Evolutionary conservation across 1,140 invertebrate species (phyloP).

Genomic region (Zaprionus africanus): DNA sequence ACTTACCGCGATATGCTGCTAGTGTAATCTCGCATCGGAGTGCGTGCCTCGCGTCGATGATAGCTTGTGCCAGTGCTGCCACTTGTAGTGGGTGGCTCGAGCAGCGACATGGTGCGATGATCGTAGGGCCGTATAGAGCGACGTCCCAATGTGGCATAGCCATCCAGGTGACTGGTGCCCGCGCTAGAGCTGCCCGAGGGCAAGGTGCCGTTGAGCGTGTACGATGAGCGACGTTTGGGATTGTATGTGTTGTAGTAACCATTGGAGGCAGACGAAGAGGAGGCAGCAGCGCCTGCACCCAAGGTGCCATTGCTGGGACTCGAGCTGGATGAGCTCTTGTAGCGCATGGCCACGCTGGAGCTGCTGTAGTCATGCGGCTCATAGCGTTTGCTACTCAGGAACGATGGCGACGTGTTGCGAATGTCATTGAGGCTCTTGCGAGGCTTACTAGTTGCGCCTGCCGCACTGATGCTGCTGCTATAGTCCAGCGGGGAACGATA

Average conservation of each 20-base stretch:
- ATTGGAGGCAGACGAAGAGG: conserved; percentile 17
- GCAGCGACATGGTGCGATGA: conserved; percentile 78
- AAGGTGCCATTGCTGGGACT: conserved; percentile 71
- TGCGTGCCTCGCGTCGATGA: conserved; percentile 64
- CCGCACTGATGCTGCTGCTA: conserved; percentile 29
- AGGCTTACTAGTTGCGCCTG: conserved; percentile 63
- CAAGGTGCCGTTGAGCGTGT: conserved; percentile 70
- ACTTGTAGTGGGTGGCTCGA: conserved; percentile 63
- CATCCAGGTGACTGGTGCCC: conserved; percentile 61
- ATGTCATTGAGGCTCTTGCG: conserved; percentile 82
- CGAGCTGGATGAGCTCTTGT: conserved; percentile 73
- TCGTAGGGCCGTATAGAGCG: conserved; percentile 74
- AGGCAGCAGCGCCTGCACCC: conserved; percentile 8
- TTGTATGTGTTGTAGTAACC: conserved; percentile 81
- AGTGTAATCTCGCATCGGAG: conserved; percentile 73
- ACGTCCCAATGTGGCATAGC: conserved; percentile 80
- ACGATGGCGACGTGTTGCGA: conserved; percentile 76
- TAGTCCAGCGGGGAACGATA: conserved; percentile 76
- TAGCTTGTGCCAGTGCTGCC: conserved; percentile 47
- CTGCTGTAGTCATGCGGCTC: conserved; percentile 64
- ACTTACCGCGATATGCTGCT: conserved; percentile 76
- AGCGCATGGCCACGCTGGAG: conserved; percentile 64
- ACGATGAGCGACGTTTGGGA: conserved; percentile 80
- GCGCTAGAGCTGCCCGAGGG: conserved; percentile 46
- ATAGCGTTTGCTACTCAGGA: conserved; percentile 67